Percentiles rank a stretch among this genome's conserved stretches.
Evolutionary conservation across 1,140 invertebrate species (phyloP).

Genomic region (Cydia strobilella): DNA sequence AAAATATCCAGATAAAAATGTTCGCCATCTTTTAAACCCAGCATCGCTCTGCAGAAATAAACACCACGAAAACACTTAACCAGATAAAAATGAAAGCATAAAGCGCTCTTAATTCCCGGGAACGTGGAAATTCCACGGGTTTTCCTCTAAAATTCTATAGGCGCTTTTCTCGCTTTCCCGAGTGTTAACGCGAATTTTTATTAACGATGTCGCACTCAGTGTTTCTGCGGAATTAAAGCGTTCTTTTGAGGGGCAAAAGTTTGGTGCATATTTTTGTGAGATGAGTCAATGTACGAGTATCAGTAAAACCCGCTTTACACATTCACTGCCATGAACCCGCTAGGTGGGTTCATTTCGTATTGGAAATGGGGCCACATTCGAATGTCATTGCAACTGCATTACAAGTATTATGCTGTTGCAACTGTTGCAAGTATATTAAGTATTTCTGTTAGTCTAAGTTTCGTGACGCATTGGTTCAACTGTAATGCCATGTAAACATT

Average conservation of each 20-base stretch:
- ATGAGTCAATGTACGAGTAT: not conserved
- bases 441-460: no score
- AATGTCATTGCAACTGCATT: no score
- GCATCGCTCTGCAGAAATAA: not conserved
- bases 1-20: not conserved
- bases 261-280: not conserved
- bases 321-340: no score
- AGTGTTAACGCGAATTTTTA: constrained; percentile 16
- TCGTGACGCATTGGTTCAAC: no score
- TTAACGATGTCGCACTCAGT: constrained; percentile 9
- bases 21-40: not conserved
- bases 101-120: constrained; percentile 6
- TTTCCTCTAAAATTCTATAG: constrained; percentile 14
- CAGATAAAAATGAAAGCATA: constrained; percentile 21
- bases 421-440: no score
- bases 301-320: not conserved
- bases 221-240: not conserved
- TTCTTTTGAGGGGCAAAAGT: not conserved
- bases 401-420: no score
- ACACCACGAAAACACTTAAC: constrained; percentile 1
- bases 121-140: constrained; percentile 6
- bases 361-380: no score
- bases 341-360: no score
- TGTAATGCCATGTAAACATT: no score
- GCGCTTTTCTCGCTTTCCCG: constrained; percentile 13